These are phyloP conservation scores for Cacatua alba DNA, from an alignment of 2,113 vertebrate genomes.

Conservation along the genomic window DNA sequence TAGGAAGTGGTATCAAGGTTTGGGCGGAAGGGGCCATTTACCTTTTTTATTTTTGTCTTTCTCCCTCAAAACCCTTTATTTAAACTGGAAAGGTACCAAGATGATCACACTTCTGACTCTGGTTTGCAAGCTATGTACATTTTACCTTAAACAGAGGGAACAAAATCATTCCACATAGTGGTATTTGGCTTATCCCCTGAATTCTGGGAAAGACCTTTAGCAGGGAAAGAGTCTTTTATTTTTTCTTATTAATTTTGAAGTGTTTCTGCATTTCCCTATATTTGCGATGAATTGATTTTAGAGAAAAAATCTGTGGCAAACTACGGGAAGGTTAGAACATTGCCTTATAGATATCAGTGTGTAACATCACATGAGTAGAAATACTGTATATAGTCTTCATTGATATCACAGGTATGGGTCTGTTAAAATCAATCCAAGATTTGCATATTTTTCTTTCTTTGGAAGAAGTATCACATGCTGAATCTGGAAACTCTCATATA, in stretches of 20 bases:
- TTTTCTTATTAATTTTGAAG: background rate
- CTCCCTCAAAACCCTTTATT: background rate
- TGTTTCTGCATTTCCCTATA: background rate
- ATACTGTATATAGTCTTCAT: background rate
- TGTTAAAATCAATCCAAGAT: background rate
- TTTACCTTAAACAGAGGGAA: background rate
- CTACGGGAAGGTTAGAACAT: background rate
- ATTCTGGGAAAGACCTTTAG: background rate
- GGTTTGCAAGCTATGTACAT: background rate
- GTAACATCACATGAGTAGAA: background rate
- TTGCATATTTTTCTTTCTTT: background rate
- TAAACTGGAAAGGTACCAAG: background rate
- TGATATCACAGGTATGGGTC: background rate
- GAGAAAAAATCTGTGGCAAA: background rate
- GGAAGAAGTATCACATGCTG: background rate
- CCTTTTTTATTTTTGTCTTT: background rate
- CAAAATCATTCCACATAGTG: background rate
- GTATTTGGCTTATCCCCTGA: background rate
- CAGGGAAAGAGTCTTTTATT: background rate
- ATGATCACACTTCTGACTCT: background rate
- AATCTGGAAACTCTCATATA: background rate
- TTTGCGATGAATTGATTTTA: background rate
- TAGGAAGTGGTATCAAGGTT: background rate
- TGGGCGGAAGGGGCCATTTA: background rate
- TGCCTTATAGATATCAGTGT: background rate